Percentiles rank a stretch among this genome's conserved stretches.
phyloP scores from a whole-genome alignment of 2,797 vertebrate species.

The Carapus acus region DNA sequence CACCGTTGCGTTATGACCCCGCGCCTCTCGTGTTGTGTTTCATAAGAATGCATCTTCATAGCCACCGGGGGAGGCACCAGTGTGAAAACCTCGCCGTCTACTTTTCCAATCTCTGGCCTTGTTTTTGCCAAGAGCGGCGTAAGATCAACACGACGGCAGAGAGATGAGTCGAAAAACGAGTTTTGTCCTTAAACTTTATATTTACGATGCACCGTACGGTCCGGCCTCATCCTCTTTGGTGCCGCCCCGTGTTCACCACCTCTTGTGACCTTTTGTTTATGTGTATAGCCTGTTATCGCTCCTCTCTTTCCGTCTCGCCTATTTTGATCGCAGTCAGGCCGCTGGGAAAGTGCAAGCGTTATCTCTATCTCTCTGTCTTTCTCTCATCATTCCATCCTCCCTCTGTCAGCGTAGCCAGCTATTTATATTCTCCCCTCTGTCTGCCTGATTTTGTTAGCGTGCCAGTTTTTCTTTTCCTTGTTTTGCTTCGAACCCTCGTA shows the following conservation, averaged over 20 bases:
- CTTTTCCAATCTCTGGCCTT: slow-evolving; percentile 16
- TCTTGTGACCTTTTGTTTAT: slow-evolving; percentile 13
- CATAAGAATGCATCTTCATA: slow-evolving; percentile 14
- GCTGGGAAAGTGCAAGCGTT: slow-evolving; percentile 1
- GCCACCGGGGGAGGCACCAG: slow-evolving; percentile 21
- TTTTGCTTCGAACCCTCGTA: slow-evolving; percentile 11
- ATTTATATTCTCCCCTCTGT: not conserved
- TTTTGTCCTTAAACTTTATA: slow-evolving; percentile 14
- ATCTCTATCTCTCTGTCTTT: not conserved
- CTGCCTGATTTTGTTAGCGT: not conserved
- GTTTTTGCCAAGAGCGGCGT: slow-evolving; percentile 15
- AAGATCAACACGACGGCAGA: not conserved
- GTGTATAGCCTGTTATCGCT: slow-evolving; percentile 1
- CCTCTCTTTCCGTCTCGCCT: not conserved
- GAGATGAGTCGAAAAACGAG: slow-evolving; percentile 4
- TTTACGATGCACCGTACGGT: slow-evolving; percentile 2
- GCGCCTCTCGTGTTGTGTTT: slow-evolving; percentile 15
- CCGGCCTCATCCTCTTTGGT: slow-evolving; percentile 1
- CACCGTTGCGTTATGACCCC: slow-evolving; percentile 4
- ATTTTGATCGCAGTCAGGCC: not conserved
- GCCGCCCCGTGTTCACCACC: slow-evolving; percentile 31
- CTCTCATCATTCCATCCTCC: not conserved
- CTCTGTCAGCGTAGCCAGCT: not conserved
- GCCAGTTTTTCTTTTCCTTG: slow-evolving; percentile 4
- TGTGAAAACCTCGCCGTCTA: slow-evolving; percentile 30